Conservation (phyloP, 2,113 vertebrate species). For the Sebastes fasciatus region DNA sequence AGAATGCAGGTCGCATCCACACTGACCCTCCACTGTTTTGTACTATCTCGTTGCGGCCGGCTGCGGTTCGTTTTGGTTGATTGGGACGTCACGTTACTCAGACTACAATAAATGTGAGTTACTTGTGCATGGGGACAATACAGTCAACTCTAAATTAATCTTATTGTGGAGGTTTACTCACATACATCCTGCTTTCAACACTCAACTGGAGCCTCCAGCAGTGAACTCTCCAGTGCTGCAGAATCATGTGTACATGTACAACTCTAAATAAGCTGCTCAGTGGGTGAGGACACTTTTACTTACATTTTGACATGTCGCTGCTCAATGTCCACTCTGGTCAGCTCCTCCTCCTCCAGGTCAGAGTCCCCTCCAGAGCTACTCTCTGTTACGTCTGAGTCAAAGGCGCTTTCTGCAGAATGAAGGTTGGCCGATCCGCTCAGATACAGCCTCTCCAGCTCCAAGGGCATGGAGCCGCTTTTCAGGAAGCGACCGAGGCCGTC, state of each 20-base stretch:
- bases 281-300: constrained; percentile 78
- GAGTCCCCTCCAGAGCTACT: constrained; percentile 98
- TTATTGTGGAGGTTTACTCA: not conserved
- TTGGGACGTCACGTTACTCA: too few species aligned
- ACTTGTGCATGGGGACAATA: not conserved
- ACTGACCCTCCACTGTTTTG: too few species aligned
- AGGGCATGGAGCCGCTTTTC: constrained; percentile 89
- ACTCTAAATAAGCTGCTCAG: not conserved
- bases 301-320: constrained; percentile 94
- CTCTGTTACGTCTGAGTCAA: constrained; percentile 97
- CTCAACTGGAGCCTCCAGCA: not conserved
- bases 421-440: constrained; percentile 92
- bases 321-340: constrained; percentile 90
- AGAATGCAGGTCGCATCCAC: too few species aligned
- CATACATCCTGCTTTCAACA: not conserved
- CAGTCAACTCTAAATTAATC: not conserved
- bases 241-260: not conserved
- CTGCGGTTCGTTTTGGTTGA: too few species aligned
- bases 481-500: constrained; percentile 90
- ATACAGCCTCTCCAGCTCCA: constrained; percentile 93
- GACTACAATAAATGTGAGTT: not conserved
- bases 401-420: constrained; percentile 91
- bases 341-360: constrained; percentile 95
- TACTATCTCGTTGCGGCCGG: too few species aligned
- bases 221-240: not conserved